Base-by-base conservation (phyloP, 2,888 invertebrate genomes). In the Melitaea athalia region DNA sequence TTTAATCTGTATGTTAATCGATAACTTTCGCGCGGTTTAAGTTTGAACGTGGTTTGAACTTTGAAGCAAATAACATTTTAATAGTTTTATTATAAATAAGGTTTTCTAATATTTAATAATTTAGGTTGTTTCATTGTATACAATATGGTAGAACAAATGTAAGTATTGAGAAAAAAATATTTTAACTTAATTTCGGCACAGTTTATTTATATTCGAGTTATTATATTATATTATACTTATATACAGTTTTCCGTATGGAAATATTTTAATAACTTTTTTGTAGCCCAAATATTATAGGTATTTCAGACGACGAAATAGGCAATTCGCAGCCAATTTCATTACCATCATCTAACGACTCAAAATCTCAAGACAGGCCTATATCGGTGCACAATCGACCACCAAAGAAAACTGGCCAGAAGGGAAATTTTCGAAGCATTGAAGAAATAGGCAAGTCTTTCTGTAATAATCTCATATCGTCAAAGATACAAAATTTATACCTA, bases 321-420 rank as follows among this genome's bases (percentile, higher is more conserved):
- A 76, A 85, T 71, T 92, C 92, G 0, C 92, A 87, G 72, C 91
- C 92, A 3, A 59, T 92, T 63, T 91, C 92, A 0, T 77, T 91
- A 17, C 74, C 86, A 14, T 81, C 83, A 38, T 78, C 78, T 14
- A 69, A 62, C 73, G 76, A 68, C 38, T 69, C 72, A 49, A 69
- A 71, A 10, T 17, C 33, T 38, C 66, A 69, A 53, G 43, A 68
- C 31, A 12, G 59, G 31, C 52, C 33, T 17, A 38, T 52, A n/a
- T 47, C 63, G 59, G 63, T 63, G 59, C 53, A 15, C 45, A 65
- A 14, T 62, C 81, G 84, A 49, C 91, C 90, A 12, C 63, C 72
- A 10, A 90, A 85, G 79, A 77, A 82, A 63, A 88, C 87, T 5
- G 91, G 91, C 0, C 86, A 89, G 76, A 74, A 78, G 61, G 89